These are phyloP conservation scores for Sciurus vulgaris DNA, from an alignment of 2,797 vertebrate genomes.

Conservation along the genomic window DNA sequence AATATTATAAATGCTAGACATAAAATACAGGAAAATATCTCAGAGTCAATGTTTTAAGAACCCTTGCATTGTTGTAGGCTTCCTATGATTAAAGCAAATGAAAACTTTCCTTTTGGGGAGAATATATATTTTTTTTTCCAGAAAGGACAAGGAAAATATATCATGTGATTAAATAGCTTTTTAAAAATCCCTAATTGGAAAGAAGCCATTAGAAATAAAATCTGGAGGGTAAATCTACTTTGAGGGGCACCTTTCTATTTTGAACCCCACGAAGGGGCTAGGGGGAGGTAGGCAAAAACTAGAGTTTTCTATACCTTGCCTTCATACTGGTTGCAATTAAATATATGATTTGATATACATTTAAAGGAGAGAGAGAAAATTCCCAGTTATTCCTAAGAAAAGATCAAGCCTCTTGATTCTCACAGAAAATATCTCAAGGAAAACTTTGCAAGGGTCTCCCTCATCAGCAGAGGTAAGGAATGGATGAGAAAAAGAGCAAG, in stretches of 20 bases:
- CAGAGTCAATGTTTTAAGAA: neutral
- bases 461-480: fast-evolving
- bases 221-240: neutral
- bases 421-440: neutral
- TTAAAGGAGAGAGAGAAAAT: neutral
- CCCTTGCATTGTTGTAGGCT: neutral
- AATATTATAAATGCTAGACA: neutral
- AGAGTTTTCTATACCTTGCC: neutral
- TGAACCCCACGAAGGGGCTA: fast-evolving
- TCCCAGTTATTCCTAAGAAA: neutral
- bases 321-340: neutral
- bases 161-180: neutral
- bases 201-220: neutral
- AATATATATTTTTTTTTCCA: neutral
- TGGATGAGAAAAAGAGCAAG: neutral
- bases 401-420: neutral
- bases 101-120: neutral
- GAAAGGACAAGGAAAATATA: constrained; percentile 29
- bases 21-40: neutral
- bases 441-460: neutral
- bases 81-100: neutral
- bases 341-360: neutral
- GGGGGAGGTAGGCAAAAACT: neutral
- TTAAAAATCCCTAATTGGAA: neutral
- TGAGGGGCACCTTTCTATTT: neutral